Evolutionary conservation across 2,888 invertebrate genomes (phyloP), one percentile per base, ranked within the genome.

Genomic region (Acanthococcus lagerstroemiae): DNA sequence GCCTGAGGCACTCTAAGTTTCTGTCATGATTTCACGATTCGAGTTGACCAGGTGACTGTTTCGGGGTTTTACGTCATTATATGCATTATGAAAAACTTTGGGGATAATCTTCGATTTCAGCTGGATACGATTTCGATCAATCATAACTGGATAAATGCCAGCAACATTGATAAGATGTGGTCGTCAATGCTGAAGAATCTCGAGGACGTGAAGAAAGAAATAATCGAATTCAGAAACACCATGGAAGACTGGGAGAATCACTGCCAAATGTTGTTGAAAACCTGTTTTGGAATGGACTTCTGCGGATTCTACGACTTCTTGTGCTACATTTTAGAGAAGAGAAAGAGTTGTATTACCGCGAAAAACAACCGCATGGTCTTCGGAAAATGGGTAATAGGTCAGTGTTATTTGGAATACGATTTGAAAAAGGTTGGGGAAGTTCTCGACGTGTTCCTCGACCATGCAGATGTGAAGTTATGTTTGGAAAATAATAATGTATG

Each of bases 121-220:
- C 84, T 88, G 69, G 90, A 95, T 74, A 93, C 95, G 27, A 89
- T 97, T 73, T 97, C 97, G 0, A 83, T 99, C 55, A 99, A 99
- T 77, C 97, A 97, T 76, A 99, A 99, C 76, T 96, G 95, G 91
- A 82, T 95, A 67, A 97, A 97, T 80, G 90, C 86, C 0, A 88
- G 90, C 73, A 96, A 95, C 74, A 80, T 95, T 69, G 75, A 80
- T 67, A 76, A 78, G 50, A 84, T 91, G 72, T 93, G 89, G 88
- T 72, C 77, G 1, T 82, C 85, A 55, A 76, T 96, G 55, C 78
- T 80, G 69, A 76, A 77, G 26, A 83, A 83, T 72, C 79, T 92
- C 67, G 63, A 74, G 37, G 82, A 82, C 61, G 90, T 94, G 3
- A 82, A 87, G 77, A 79, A 80, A 69, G 92, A 94, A 79, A 88